A percentile compares a stretch with the other conserved stretches of the same genome.
These are phyloP conservation scores for Littorina saxatilis DNA, from an alignment of 1,140 invertebrate genomes.

Conservation along the genomic window DNA sequence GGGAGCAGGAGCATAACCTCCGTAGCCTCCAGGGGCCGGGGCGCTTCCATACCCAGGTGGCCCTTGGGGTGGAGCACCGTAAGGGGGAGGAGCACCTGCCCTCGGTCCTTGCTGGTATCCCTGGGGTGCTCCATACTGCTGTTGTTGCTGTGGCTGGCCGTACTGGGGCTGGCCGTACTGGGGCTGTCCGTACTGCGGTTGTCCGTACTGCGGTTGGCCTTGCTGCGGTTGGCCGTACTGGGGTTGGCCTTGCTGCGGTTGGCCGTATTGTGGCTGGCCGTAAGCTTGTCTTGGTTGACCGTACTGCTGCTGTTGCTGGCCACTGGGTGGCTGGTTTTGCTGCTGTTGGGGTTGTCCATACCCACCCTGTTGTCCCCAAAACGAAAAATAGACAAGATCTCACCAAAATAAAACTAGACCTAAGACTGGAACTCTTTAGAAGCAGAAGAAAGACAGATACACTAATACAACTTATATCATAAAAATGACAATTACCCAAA, in stretches of 20 bases:
- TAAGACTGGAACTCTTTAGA: background rate
- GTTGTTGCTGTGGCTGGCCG: background rate
- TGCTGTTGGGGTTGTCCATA: background rate
- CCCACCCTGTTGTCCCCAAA: background rate
- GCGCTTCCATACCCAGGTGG: background rate
- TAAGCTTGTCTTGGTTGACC: background rate
- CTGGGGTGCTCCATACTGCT: background rate
- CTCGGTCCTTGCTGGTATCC: slow-evolving; percentile 6
- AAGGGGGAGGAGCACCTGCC: background rate
- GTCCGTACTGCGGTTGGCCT: background rate
- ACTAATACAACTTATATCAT: too few species aligned
- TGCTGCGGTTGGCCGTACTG: background rate
- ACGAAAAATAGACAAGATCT: too few species aligned
- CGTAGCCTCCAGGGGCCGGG: background rate
- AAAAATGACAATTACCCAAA: too few species aligned
- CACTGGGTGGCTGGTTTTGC: background rate
- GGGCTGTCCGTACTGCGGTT: slow-evolving; percentile 1
- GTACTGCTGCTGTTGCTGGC: background rate
- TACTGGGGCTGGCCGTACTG: background rate
- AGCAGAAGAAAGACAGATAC: too few species aligned
- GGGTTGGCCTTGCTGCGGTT: slow-evolving; percentile 1
- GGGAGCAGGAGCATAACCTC: background rate
- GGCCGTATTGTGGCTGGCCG: background rate
- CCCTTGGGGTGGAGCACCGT: too few species aligned
- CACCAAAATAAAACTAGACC: background rate